phyloP scores from a whole-genome alignment of 53 echinoderm and acorn worm genomes.

The Arbacia lixula region DNA sequence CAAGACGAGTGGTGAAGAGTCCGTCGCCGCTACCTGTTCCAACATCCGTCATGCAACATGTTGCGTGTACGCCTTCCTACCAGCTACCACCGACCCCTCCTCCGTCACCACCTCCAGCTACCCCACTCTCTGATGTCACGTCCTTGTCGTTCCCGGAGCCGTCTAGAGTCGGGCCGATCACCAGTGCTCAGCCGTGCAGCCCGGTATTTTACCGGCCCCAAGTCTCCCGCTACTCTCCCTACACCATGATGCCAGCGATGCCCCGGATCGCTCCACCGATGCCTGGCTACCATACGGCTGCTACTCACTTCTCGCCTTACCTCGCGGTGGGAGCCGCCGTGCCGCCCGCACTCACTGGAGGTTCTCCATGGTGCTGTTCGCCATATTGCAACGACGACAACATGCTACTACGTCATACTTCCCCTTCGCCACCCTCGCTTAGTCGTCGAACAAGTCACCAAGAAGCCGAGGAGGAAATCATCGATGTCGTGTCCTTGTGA shows the following conservation, averaged over 20 bases:
- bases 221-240: conserved; percentile 32
- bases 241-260: conserved; percentile 5
- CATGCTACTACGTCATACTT: background rate
- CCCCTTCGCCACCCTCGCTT: conserved; percentile 9
- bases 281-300: conserved; percentile 5
- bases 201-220: background rate
- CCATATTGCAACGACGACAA: too few relatives aligned
- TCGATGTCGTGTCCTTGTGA: too few relatives aligned
- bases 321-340: background rate
- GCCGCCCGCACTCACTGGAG: too few relatives aligned
- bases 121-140: background rate
- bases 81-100: conserved; percentile 26
- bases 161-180: conserved; percentile 2
- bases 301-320: background rate
- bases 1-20: conserved; percentile 6
- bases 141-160: background rate
- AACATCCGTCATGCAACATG: background rate
- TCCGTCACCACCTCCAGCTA: conserved; percentile 32
- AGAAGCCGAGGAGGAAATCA: too few relatives aligned
- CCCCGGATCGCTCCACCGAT: background rate
- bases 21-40: background rate
- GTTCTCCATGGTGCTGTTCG: too few relatives aligned
- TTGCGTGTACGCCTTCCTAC: background rate
- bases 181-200: conserved; percentile 15
- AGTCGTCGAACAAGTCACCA: too few relatives aligned